A percentile compares a stretch with the other conserved stretches of the same genome.
These are phyloP conservation scores for Tympanuchus pallidicinctus DNA, from an alignment of 2,113 vertebrate species.

Conservation along the genomic window DNA sequence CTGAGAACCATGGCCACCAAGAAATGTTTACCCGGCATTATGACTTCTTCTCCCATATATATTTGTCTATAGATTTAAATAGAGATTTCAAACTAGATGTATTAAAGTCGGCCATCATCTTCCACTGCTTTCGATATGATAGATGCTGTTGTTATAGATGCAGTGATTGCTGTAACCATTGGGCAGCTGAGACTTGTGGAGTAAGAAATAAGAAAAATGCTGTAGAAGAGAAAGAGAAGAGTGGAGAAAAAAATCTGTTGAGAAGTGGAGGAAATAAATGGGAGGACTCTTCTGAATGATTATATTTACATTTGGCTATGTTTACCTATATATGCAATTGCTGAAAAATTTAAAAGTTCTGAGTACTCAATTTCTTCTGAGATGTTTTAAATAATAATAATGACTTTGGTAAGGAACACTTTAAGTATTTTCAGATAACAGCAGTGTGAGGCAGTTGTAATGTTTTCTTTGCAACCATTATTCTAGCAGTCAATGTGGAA, in stretches of 20 bases:
- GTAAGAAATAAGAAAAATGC: background rate
- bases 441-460: accelerated
- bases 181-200: background rate
- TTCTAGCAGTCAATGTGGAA: background rate
- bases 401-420: background rate
- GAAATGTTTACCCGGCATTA: background rate
- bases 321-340: background rate
- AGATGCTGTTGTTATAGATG: background rate
- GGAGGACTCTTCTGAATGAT: background rate
- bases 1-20: background rate
- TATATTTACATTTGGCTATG: background rate
- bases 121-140: background rate
- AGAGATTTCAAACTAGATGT: background rate
- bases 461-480: background rate
- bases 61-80: background rate
- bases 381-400: background rate
- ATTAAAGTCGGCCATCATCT: background rate
- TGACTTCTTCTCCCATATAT: background rate
- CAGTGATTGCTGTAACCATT: background rate
- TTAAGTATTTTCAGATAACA: background rate
- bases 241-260: background rate
- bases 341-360: background rate
- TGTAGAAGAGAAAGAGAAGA: background rate
- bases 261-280: background rate
- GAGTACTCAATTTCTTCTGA: background rate